These are phyloP conservation scores for Ardeotis arabs DNA, from an alignment of 2,113 vertebrate genomes.

Conservation along the genomic window DNA sequence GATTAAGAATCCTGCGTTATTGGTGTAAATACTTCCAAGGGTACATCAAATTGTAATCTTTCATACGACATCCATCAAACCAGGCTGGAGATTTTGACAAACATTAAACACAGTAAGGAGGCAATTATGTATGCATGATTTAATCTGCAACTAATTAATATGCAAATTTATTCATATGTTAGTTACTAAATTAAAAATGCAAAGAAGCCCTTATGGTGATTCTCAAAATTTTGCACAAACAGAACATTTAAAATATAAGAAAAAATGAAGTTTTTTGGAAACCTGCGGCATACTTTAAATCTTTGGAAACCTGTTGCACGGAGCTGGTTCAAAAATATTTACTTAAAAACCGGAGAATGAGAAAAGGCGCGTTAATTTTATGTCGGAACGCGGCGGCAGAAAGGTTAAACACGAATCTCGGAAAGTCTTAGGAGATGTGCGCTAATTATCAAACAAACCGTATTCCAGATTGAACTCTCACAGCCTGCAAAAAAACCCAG, in stretches of 20 bases:
- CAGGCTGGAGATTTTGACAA: conserved; percentile 89
- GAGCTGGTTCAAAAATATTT: conserved; percentile 66
- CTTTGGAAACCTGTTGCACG: conserved; percentile 82
- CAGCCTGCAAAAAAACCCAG: conserved; percentile 3
- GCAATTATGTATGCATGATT: conserved; percentile 99
- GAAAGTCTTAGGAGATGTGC: conserved; percentile 70
- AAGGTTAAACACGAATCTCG: conserved; percentile 70
- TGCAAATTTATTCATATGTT: conserved; percentile 99
- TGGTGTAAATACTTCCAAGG: conserved; percentile 82
- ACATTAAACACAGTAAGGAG: conserved; percentile 90
- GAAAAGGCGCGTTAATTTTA: conserved; percentile 66
- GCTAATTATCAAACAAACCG: conserved; percentile 70
- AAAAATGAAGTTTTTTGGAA: conserved; percentile 76
- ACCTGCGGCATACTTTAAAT: conserved; percentile 71
- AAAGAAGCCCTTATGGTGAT: conserved; percentile 99
- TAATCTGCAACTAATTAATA: conserved; percentile 99
- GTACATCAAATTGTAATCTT: conserved; percentile 84
- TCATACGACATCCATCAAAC: conserved; percentile 87
- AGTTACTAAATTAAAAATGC: conserved; percentile 99
- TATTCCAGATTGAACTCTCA: conserved; percentile 48
- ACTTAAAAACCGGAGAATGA: conserved; percentile 59
- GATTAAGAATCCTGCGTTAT: conserved; percentile 78
- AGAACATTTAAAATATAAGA: conserved; percentile 91
- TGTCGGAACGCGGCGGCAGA: conserved; percentile 56
- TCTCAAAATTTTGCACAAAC: conserved; percentile 97